phyloP scores from a whole-genome alignment of 2,113 vertebrate genomes.

The Ceyx melanurus region DNA sequence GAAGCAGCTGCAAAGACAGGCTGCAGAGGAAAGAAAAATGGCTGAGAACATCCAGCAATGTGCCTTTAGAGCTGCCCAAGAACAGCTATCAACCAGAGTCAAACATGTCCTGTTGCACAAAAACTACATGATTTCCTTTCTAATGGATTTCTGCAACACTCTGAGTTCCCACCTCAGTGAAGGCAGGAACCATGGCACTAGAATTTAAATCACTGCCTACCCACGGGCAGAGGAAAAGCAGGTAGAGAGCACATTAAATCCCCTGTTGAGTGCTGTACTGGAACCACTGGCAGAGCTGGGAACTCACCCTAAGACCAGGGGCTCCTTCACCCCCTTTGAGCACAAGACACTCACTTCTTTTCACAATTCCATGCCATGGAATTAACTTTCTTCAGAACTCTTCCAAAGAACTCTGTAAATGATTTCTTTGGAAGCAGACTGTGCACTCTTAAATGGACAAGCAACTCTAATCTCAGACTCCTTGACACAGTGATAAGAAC shows the following conservation, averaged over 20 bases:
- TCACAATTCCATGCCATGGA: not conserved
- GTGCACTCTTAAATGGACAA: not conserved
- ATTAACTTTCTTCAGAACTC: not conserved
- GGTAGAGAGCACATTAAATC: not conserved
- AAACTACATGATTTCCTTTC: not conserved
- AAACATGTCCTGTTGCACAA: not conserved
- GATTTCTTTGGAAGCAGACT: not conserved
- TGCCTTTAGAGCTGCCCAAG: not conserved
- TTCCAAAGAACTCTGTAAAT: not conserved
- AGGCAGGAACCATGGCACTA: not conserved
- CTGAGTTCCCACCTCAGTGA: not conserved
- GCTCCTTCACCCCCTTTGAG: not conserved
- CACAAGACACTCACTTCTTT: not conserved
- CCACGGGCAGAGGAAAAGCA: not conserved
- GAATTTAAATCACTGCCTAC: not conserved
- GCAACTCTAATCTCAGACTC: not conserved
- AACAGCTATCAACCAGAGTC: not conserved
- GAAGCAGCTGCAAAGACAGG: not conserved
- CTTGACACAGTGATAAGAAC: not conserved
- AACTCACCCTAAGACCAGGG: not conserved
- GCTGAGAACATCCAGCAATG: not conserved
- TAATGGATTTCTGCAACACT: not conserved
- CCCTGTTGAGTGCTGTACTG: not conserved
- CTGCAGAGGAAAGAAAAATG: slow-evolving; percentile 1
- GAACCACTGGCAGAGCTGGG: not conserved